These are phyloP conservation scores for Tinea pellionella DNA, from an alignment of 2,888 invertebrate species.

Conservation along the genomic window DNA sequence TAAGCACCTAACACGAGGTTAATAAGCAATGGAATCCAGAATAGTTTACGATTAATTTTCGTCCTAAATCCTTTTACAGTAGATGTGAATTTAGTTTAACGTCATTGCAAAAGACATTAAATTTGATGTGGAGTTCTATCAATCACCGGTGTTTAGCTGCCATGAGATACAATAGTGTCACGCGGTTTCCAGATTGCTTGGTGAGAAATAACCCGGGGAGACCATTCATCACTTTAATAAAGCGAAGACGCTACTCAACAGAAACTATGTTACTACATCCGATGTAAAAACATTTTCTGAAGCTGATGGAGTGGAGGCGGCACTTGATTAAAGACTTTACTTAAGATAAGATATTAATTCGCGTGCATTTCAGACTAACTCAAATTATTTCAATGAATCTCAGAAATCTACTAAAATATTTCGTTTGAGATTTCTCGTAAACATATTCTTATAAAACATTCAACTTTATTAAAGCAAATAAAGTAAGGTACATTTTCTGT, in stretches of 20 bases:
- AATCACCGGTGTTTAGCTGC: conserved; percentile 12
- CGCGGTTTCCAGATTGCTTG: conserved; percentile 13
- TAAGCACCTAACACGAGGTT: background rate
- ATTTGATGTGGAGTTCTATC: conserved; percentile 8
- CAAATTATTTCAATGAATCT: background rate
- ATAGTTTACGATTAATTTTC: background rate
- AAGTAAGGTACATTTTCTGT: too few species aligned
- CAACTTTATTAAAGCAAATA: too few species aligned
- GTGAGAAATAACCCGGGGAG: conserved; percentile 4
- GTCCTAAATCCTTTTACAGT: background rate
- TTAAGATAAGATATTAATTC: background rate
- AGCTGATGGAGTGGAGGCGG: background rate
- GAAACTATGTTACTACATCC: conserved; percentile 9
- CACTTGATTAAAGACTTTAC: background rate
- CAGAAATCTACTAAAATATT: background rate
- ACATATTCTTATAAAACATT: too few species aligned
- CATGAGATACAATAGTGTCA: conserved; percentile 13
- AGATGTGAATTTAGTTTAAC: background rate
- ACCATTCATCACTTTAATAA: conserved; percentile 11
- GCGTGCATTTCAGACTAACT: background rate
- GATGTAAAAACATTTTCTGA: conserved; percentile 2
- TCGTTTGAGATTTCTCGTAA: too few species aligned
- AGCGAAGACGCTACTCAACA: background rate
- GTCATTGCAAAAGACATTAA: background rate
- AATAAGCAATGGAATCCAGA: background rate